Evolutionary conservation across 2,888 invertebrate species (phyloP).

Genomic region (Cybosia mesomella): DNA sequence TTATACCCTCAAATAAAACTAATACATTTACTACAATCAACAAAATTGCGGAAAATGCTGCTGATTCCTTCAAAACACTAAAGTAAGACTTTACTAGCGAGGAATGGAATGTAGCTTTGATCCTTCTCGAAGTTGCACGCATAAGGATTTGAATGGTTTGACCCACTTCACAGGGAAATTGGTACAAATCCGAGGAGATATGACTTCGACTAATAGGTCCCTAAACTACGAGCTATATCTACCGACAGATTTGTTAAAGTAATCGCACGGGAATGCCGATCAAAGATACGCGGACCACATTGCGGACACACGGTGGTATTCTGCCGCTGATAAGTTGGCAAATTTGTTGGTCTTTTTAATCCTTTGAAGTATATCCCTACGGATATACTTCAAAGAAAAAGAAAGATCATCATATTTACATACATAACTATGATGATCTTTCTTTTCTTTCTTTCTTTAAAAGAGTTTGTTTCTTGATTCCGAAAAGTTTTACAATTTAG

Average conservation of each 20-base stretch:
- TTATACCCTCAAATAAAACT: neutral
- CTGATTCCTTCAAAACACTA: neutral
- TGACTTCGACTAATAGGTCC: slow-evolving; percentile 39
- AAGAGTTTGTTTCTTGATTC: no score
- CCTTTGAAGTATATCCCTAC: neutral
- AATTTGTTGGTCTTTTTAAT: neutral
- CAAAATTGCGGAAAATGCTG: neutral
- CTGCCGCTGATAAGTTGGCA: slow-evolving; percentile 6
- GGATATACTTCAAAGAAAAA: no score
- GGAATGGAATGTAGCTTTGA: slow-evolving; percentile 18
- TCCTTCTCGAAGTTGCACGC: slow-evolving; percentile 23
- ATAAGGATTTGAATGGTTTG: slow-evolving; percentile 21
- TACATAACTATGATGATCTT: no score
- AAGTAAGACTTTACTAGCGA: slow-evolving; percentile 9
- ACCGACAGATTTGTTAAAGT: slow-evolving; percentile 69
- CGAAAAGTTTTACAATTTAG: no score
- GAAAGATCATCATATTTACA: no score
- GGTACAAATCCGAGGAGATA: slow-evolving; percentile 47
- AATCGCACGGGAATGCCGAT: slow-evolving; percentile 68
- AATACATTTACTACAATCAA: neutral
- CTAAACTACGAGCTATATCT: slow-evolving; percentile 46
- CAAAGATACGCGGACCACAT: slow-evolving; percentile 54
- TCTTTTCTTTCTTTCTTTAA: no score
- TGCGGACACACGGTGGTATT: slow-evolving; percentile 44
- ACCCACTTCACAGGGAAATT: slow-evolving; percentile 29